phyloP scores from a whole-genome alignment of 2,888 invertebrate genomes.

The Epistrophe eligans region DNA sequence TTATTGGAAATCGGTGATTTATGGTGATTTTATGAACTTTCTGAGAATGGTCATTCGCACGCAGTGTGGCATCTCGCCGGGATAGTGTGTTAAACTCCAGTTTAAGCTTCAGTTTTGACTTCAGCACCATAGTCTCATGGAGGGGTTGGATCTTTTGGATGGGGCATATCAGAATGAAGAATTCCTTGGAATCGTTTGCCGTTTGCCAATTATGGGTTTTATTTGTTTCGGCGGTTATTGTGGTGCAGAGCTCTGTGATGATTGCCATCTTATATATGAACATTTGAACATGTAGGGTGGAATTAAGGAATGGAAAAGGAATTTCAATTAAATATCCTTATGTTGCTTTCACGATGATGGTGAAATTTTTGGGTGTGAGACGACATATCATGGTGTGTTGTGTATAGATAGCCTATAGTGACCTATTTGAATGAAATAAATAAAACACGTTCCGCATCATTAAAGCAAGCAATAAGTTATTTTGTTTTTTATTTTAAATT shows the following conservation, averaged over 20 bases:
- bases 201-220: slow-evolving; percentile 65
- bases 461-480: slow-evolving; percentile 3
- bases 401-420: slow-evolving; percentile 9
- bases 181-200: slow-evolving; percentile 55
- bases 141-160: slow-evolving; percentile 20
- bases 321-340: slow-evolving; percentile 60
- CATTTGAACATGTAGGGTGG: not conserved
- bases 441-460: slow-evolving; percentile 24
- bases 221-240: slow-evolving; percentile 44
- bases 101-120: not conserved
- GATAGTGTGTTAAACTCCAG: slow-evolving; percentile 18
- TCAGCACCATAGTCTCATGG: not conserved
- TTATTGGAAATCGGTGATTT: slow-evolving; percentile 75
- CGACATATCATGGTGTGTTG: slow-evolving; percentile 42
- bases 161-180: not conserved
- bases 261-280: slow-evolving; percentile 34
- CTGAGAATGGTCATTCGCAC: slow-evolving; percentile 69
- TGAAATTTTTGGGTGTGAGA: slow-evolving; percentile 35
- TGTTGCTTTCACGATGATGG: slow-evolving; percentile 28
- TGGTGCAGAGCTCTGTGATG: slow-evolving; percentile 21
- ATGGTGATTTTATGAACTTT: slow-evolving; percentile 75
- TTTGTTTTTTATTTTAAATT: not conserved
- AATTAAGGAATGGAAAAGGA: slow-evolving; percentile 13
- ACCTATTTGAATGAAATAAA: slow-evolving; percentile 32
- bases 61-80: slow-evolving; percentile 70